Evolutionary conservation across 2,113 vertebrate species (phyloP), one percentile per base, ranked within the genome.

Genomic region (Tursiops truncatus): DNA sequence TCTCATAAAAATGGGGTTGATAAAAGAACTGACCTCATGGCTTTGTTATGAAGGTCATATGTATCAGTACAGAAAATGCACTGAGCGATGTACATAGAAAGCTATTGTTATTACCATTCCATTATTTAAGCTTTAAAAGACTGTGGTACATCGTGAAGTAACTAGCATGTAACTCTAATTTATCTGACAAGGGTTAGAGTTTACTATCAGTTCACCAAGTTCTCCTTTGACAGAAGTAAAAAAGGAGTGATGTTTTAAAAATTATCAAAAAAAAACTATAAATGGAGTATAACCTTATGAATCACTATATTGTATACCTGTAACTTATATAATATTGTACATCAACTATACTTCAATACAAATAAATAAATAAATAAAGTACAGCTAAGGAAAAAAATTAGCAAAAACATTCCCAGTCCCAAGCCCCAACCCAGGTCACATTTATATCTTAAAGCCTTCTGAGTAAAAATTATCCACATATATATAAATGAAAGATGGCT

Each of bases 61-160:
- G n/a, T 94, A 79, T 71, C 62, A 56, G 60, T 26, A 84, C 23
- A 88, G 14, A 82, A 89, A 94, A 74, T 89, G 47, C 26, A 73
- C 36, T 50, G 67, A 94, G 26, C 44, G 31, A 76, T 6, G 36
- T 41, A 67, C 41, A 65, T 1, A 89, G 38, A 73, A 97, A 96
- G 73, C 23, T 81, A 71, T 25, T 53, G 33, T 91, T 73, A 91
- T 82, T 63, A 73, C 14, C 74, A 79, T 79, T 58, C 28, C 41
- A 68, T 84, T 80, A 70, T 56, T 85, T 93, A 96, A 82, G 4
- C 47, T 71, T 89, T 91, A n/a, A 95, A 93, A 84, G 62, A 85
- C 21, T 62, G 8, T 36, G 31, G 41, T 88, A 76, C 38, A 87
- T 63, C 62, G 17, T 95, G 20, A 97, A 73, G 38, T 77, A 62